Base-by-base conservation (phyloP, 2,113 vertebrate genomes). In the Ictidomys tridecemlineatus region DNA sequence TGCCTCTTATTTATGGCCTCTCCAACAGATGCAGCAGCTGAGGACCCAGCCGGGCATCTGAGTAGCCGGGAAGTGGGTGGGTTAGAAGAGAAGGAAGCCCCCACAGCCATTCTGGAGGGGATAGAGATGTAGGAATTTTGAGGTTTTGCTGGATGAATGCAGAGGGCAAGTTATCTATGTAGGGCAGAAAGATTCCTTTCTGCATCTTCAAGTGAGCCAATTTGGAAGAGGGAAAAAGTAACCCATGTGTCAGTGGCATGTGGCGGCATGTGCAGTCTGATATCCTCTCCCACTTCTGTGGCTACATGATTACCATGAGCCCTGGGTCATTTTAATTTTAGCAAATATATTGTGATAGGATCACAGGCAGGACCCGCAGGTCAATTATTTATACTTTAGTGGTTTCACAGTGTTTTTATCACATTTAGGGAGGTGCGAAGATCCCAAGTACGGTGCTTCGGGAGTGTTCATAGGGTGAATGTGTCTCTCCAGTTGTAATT, bases 1-100 rank as follows among this genome's bases (percentile, higher is more conserved):
- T 77, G 93, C 45, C 87, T 88, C 82, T 98, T 98, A 98, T 98
- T 96, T 98, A 95, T 42, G 70, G 77, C 79, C 73, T 95, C 7
- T 30, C 73, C 28, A 95, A 85, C 92, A 92, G 92, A 95, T 67
- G 80, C 77, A 30, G 89, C 8, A 2, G 73, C 74, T 32, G 37
- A 93, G 86, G 42, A 26, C 18, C 0, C 12, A 28, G 83, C 26
- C 0, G 1, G 76, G 83, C 10, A 12, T 58, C 65, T 76, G 82
- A 42, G 53, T 28, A 82, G 80, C 51, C 2, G 42, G 73, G 86
- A 86, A 84, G 87, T 67, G 1, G n/a, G 37, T 8, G 12, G 70
- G 22, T 95, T 37, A 11, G 5, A 76, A 87, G 58, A 63, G 8
- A 11, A 1, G 67, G n/a, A n/a, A 82, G 78, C 92, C 7, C 18